Percentiles rank a stretch among this genome's conserved stretches.
Evolutionary conservation across 2,888 invertebrate species (phyloP).

Genomic region (Patella depressa): DNA sequence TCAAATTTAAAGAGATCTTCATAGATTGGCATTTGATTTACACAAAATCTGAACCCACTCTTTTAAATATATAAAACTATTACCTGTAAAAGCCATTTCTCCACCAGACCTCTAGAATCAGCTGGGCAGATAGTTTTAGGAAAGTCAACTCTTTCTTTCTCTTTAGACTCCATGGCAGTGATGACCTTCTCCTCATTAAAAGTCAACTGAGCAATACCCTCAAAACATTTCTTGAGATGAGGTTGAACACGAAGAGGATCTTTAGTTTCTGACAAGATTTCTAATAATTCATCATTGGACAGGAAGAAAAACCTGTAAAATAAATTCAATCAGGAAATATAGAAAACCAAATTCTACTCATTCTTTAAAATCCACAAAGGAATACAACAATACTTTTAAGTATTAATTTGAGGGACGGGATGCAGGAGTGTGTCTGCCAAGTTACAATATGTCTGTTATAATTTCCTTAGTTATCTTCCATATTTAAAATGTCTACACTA

Average conservation of each 20-base stretch:
- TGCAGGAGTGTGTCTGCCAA: too few species aligned
- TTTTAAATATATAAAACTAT: not conserved
- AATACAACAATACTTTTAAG: too few species aligned
- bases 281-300: constrained; percentile 70
- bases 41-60: not conserved
- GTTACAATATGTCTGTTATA: too few species aligned
- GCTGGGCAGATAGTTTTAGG: constrained; percentile 62
- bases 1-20: too few species aligned
- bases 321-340: not conserved
- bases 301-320: constrained; percentile 68
- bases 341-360: too few species aligned
- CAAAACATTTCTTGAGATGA: constrained; percentile 72
- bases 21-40: not conserved
- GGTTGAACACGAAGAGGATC: constrained; percentile 71
- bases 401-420: too few species aligned
- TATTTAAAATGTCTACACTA: too few species aligned
- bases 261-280: constrained; percentile 71
- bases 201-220: constrained; percentile 68
- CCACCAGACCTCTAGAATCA: constrained; percentile 68
- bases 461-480: too few species aligned
- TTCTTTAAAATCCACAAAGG: too few species aligned
- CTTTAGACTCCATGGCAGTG: constrained; percentile 70
- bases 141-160: constrained; percentile 68
- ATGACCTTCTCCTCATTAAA: constrained; percentile 66
- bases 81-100: constrained; percentile 69